Percentiles rank a stretch among this genome's conserved stretches.
Evolutionary conservation across 2,888 invertebrate species (phyloP).

Genomic region (Machimus rusticus): DNA sequence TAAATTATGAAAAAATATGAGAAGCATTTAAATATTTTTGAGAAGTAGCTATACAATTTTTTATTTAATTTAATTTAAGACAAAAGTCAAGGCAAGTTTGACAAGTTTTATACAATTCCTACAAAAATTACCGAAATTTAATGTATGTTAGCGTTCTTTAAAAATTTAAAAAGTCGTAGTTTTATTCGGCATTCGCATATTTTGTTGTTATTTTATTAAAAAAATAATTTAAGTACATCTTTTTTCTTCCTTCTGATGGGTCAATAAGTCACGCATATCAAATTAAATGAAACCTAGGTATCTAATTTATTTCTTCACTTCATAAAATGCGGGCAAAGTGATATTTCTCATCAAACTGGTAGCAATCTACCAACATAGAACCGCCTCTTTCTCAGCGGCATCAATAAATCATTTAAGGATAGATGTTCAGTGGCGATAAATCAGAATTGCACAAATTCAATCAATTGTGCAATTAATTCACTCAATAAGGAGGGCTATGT

Average conservation of each 20-base stretch:
- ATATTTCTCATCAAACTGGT: background rate
- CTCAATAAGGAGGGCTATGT: background rate
- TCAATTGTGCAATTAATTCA: background rate
- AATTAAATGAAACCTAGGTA: background rate
- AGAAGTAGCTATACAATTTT: too few relatives aligned
- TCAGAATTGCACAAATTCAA: background rate
- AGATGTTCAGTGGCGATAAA: background rate
- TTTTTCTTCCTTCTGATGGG: background rate
- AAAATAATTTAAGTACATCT: background rate
- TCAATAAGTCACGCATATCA: background rate
- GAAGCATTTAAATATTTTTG: too few relatives aligned
- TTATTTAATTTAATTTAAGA: too few relatives aligned
- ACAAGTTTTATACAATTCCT: too few relatives aligned
- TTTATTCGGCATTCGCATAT: too few relatives aligned
- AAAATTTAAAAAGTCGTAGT: too few relatives aligned
- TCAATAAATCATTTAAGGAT: background rate
- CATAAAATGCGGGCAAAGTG: background rate
- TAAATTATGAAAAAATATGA: too few relatives aligned
- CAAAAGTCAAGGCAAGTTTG: too few relatives aligned
- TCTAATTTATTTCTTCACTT: background rate
- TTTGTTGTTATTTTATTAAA: too few relatives aligned
- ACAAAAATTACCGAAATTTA: too few relatives aligned
- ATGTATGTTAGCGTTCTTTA: too few relatives aligned
- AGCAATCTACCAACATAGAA: background rate
- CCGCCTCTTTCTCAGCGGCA: background rate